These are phyloP conservation scores for Hippocampus guttulatus DNA, from an alignment of 2,113 vertebrate species.

Conservation along the genomic window DNA sequence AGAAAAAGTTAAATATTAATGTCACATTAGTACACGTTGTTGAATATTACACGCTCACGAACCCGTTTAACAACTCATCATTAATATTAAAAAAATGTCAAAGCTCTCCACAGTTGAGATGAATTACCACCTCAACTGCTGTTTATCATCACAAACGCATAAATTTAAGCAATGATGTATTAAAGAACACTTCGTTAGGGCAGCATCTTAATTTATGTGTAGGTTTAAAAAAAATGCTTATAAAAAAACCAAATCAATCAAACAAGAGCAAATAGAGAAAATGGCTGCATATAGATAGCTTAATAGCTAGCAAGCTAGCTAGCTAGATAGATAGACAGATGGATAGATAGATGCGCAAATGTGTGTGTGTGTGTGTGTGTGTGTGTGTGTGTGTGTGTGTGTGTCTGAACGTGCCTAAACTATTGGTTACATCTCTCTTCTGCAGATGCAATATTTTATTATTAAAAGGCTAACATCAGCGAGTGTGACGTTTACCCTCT, in stretches of 20 bases:
- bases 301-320: no score
- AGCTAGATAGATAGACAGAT: no score
- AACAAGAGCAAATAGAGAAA: no score
- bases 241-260: no score
- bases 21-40: background rate
- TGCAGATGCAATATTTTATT: background rate
- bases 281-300: no score
- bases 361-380: no score
- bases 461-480: background rate
- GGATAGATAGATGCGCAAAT: no score
- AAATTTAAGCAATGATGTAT: background rate
- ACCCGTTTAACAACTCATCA: background rate
- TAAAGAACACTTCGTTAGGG: background rate
- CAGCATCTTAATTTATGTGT: background rate
- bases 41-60: background rate
- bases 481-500: constrained; percentile 77
- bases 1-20: constrained; percentile 3
- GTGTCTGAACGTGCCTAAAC: background rate
- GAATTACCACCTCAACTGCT: background rate
- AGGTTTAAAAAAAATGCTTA: background rate
- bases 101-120: background rate
- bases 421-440: background rate
- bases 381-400: no score
- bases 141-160: background rate
- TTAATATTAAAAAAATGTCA: background rate